Base-by-base conservation (phyloP, 23 tunicate genomes). In the Halocynthia aurantium region DNA sequence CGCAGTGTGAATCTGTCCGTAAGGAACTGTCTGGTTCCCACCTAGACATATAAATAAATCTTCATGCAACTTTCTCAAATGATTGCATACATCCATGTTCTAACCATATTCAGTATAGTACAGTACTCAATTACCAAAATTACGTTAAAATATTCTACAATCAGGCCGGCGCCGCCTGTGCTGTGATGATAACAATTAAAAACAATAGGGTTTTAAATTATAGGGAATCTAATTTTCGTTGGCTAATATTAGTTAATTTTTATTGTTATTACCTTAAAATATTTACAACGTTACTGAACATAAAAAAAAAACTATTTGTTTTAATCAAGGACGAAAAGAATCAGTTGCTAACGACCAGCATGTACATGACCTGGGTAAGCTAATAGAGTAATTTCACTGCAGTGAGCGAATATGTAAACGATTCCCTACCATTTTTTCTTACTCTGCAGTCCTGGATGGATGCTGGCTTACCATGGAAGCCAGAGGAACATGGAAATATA, bases 281-380 rank as follows among this genome's bases (percentile, higher is more conserved):
- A 5, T 15, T n/a, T 67, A 18, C 22, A 11, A 18, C 49, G 13
- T 15, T 11, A 12, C 4, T 18, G 11, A 2, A 11, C 2, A 15
- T 15, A 67, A 15, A 0, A 2, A 15, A 67, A 11, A 44, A 15
- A 67, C 18, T 18, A 4, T 71, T 44, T 58, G 10, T 72, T 22
- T 66, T 77, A 31, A 31, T 31, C 18, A 71, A 89, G 96, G 96
- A 89, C 54, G 96, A 89, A 80, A 89, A 89, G 58, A 84, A 89
- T 69, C 96, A 89, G 50, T 85, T 89, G 20, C 80, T 89, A 8
- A 89, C 88, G 8, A 89, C 96, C 22, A 89, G 96, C 78, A 80
- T 89, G 81, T 89, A 89, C 83, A 89, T 84, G 88, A 80, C 78
- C 6, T 79, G 84, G 82, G 96, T 89, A 62, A 79, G 95, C 50